Evolutionary conservation across 2,113 vertebrate species (phyloP), one percentile per base, ranked within the genome.

Genomic region (Cebidichthys violaceus): DNA sequence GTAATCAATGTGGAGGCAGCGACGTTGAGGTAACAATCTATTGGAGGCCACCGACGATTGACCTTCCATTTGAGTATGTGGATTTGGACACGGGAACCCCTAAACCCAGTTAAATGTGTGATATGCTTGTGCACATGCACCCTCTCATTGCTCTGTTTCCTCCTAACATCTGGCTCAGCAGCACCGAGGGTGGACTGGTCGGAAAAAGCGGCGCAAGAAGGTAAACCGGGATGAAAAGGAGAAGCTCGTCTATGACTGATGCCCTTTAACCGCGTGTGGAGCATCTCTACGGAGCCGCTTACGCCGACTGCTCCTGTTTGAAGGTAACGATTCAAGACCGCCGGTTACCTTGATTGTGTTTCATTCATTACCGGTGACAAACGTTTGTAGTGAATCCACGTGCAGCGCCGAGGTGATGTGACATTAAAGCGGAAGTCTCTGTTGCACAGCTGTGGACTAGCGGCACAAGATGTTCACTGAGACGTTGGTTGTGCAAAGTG

Each of bases 231-330:
- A 61, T 54, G 43, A 77, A 74, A 75, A 6, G n/a, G 13, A 77
- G 27, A n/a, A 20, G 14, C 65, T 9, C 0, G 5, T 66, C 37
- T 9, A 2, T 69, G 64, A 86, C 52, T 79, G 68, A 54, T 81
- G 70, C 6, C 66, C 72, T 79, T 71, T 65, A 69, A 92, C 81
- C 47, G 67, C 52, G 59, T 4, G 17, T 17, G 50, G 43, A 72
- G n/a, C 59, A 74, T 86, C 39, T 73, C 62, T 3, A 3, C 15
- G 29, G 35, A 62, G 67, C 22, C 27, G 68, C 55, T 83, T 79
- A 54, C 66, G 75, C 68, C 65, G 87, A 72, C 85, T 81, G 89
- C 62, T 60, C 35, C 74, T 8, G 60, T 86, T 75, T 80, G 84
- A 79, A 69, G 65, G 83, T 61, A 76, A 33, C 22, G 24, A 83